Base-by-base conservation (phyloP, 2,797 vertebrate genomes). In the Synaphobranchus kaupii region DNA sequence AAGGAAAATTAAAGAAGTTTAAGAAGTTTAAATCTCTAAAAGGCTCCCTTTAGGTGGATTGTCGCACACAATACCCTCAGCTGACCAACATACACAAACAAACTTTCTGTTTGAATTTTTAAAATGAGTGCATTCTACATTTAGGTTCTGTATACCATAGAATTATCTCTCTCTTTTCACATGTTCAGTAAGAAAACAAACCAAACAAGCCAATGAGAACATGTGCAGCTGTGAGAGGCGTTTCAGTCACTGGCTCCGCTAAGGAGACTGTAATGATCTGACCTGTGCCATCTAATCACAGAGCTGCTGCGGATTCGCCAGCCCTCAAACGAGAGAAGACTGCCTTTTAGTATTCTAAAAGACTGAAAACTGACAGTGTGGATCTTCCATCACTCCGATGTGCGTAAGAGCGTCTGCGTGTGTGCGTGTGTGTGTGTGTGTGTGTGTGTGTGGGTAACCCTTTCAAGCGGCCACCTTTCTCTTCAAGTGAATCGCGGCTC, bases 391-490 rank as follows among this genome's bases (percentile, higher is more conserved):
- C 54, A 63, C 54, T 22, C 34, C 7, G 63, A 39, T 80, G 39
- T 0, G 4, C 31, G n/a, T 9, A 39, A 31, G 84, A 22, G 44
- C 50, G 84, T 50, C 44, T 10, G 84, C 10, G 17, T 44, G 25
- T 56, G 47, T 52, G 83, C 60, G 34, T 82, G 78, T 81, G 78
- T 22, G 78, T 50, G 81, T 54, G 82, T 71, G 84, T 71, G 84
- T 22, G 84, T 71, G 84, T 44, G 12, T 25, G 44, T 25, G 60
- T 48, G 84, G 8, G 6, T 22, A 25, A 47, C 76, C 76, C 76
- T 48, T 80, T 80, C 44, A 8, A 80, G 12, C 0, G 0, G 44
- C 39, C 17, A 47, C 39, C 44, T 80, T 15, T 48, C 31, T 25
- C 17, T 48, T 48, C 76, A 47, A 80, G 76, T 10, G 44, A 8